Evolutionary conservation across 1,140 invertebrate genomes (phyloP).

Genomic region (Eulimnadia texana): DNA sequence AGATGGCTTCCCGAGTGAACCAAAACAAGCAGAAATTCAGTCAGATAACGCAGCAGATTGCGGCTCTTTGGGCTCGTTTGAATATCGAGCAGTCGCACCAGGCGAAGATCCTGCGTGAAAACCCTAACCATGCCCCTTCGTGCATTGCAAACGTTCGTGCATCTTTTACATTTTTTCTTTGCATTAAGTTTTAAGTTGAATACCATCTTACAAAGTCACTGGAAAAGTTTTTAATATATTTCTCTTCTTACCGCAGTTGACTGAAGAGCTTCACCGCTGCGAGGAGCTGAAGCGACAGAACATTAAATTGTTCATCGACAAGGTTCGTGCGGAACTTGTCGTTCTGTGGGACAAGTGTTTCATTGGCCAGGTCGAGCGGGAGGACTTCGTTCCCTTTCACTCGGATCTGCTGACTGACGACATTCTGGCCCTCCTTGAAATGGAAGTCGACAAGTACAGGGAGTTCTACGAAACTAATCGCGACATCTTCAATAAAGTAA

Average conservation of each 20-base stretch:
- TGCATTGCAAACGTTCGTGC: slow-evolving; percentile 36
- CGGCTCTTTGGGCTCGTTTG: slow-evolving; percentile 43
- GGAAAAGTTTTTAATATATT: not conserved
- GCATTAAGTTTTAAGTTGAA: too few relatives aligned
- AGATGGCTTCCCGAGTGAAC: not conserved
- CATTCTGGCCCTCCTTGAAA: slow-evolving; percentile 52
- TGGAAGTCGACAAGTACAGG: slow-evolving; percentile 50
- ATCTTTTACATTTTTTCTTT: too few relatives aligned
- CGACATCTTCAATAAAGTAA: slow-evolving; percentile 31
- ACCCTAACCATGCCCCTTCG: slow-evolving; percentile 33
- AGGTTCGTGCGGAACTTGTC: slow-evolving; percentile 47
- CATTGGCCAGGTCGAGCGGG: slow-evolving; percentile 41
- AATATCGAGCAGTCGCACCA: slow-evolving; percentile 38
- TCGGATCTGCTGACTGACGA: slow-evolving; percentile 54
- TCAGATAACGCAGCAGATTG: slow-evolving; percentile 33
- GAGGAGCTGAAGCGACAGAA: slow-evolving; percentile 46
- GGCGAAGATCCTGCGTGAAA: slow-evolving; percentile 33
- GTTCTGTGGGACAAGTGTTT: slow-evolving; percentile 56
- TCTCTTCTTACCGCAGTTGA: slow-evolving; percentile 26
- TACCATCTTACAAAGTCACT: too few relatives aligned
- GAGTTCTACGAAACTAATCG: slow-evolving; percentile 48
- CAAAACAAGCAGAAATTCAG: not conserved
- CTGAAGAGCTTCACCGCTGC: slow-evolving; percentile 43
- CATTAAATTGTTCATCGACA: slow-evolving; percentile 50
- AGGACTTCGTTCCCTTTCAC: slow-evolving; percentile 42